These are phyloP conservation scores for Lepidothrix coronata DNA, from an alignment of 2,113 vertebrate genomes.

Conservation along the genomic window DNA sequence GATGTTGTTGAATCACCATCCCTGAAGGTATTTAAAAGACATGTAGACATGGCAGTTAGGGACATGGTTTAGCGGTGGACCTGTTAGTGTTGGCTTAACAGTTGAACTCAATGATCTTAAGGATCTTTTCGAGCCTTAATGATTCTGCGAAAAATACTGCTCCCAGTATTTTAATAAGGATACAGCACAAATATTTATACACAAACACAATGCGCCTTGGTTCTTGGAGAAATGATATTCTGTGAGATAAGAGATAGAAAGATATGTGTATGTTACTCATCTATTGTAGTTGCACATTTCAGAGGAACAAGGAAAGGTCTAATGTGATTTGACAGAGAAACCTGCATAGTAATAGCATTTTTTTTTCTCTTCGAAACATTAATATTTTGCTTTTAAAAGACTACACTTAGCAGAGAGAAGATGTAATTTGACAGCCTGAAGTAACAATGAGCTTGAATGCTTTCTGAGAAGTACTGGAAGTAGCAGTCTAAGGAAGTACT, in stretches of 20 bases:
- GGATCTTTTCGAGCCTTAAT: background rate
- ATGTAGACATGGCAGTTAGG: fast-evolving
- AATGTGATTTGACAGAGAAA: background rate
- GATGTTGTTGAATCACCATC: background rate
- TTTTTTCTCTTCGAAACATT: background rate
- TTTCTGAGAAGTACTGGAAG: background rate
- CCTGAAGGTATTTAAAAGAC: background rate
- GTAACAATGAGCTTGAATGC: background rate
- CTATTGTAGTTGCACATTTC: background rate
- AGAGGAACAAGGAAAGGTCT: background rate
- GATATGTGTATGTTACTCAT: background rate
- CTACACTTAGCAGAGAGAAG: background rate
- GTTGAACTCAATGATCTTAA: background rate
- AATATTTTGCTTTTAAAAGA: background rate
- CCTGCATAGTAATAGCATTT: background rate
- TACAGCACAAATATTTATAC: background rate
- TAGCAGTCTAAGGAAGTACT: background rate
- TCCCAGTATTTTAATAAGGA: background rate
- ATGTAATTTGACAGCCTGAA: background rate
- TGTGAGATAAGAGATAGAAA: background rate
- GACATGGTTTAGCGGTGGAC: background rate
- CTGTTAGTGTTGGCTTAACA: background rate
- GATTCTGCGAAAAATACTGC: background rate
- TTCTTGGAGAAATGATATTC: background rate
- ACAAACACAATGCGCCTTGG: background rate